These are phyloP conservation scores for Drosophila quinaria DNA, from an alignment of 2,888 invertebrate species.

Conservation along the genomic window DNA sequence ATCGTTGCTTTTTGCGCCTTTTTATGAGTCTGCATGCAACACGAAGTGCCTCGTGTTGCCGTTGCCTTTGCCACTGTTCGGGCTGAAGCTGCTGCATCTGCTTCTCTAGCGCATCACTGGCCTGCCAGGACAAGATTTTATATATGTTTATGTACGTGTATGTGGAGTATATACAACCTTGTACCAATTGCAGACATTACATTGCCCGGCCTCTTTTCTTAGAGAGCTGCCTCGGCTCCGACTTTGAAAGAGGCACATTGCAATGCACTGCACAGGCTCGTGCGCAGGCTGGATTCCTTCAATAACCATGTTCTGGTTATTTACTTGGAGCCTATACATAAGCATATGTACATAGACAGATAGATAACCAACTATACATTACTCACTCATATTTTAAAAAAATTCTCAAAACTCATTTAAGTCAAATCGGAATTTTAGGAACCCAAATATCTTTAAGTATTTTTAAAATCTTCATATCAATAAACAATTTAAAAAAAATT, in stretches of 20 bases:
- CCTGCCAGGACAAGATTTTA: slow-evolving; percentile 28
- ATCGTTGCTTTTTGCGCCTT: slow-evolving; percentile 69
- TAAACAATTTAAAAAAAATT: too few species aligned
- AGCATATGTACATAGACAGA: not conserved
- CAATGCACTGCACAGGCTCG: not conserved
- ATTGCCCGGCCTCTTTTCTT: slow-evolving; percentile 37
- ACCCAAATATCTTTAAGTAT: too few species aligned
- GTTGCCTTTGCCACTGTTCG: not conserved
- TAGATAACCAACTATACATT: not conserved
- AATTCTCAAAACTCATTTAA: too few species aligned
- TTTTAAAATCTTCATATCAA: too few species aligned
- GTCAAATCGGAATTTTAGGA: too few species aligned
- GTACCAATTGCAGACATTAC: slow-evolving; percentile 71
- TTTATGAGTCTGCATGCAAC: slow-evolving; percentile 71
- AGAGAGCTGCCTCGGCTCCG: slow-evolving; percentile 20
- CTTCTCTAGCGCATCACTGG: slow-evolving; percentile 44
- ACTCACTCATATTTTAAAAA: too few species aligned
- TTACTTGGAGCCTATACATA: not conserved
- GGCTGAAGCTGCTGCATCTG: slow-evolving; percentile 44
- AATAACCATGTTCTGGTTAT: not conserved
- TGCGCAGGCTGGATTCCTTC: not conserved
- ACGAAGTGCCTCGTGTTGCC: slow-evolving; percentile 50
- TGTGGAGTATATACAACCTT: slow-evolving; percentile 35
- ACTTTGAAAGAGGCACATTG: slow-evolving; percentile 24
- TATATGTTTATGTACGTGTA: slow-evolving; percentile 16